Percentiles rank a stretch among this genome's conserved stretches.
Evolutionary conservation across 2,797 vertebrate genomes (phyloP).

Genomic region (Caiman crocodilus): DNA sequence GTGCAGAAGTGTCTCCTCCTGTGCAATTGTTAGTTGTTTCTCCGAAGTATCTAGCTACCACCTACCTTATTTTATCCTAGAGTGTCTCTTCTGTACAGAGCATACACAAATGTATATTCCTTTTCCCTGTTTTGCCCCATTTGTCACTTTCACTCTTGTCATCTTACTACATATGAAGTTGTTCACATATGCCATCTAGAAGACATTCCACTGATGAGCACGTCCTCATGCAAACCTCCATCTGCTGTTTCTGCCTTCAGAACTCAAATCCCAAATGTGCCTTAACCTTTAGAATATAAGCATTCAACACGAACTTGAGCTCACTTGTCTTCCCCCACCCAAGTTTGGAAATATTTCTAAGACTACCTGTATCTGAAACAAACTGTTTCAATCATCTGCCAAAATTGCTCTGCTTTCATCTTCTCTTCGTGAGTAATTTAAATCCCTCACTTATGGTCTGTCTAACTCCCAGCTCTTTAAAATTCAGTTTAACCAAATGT

Average conservation of each 20-base stretch:
- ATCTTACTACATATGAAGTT: neutral
- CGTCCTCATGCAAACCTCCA: neutral
- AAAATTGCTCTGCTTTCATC: neutral
- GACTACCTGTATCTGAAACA: neutral
- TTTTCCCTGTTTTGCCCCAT: neutral
- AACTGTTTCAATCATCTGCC: neutral
- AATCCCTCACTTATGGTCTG: neutral
- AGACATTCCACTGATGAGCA: neutral
- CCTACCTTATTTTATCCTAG: neutral
- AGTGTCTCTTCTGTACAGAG: neutral
- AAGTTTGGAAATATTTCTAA: neutral
- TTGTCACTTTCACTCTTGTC: neutral
- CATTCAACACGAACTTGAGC: neutral
- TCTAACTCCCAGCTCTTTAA: neutral
- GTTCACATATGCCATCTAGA: neutral
- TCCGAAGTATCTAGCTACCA: rapidly evolving
- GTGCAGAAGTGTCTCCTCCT: neutral
- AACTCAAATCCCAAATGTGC: neutral
- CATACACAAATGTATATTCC: neutral
- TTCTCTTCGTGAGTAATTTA: neutral
- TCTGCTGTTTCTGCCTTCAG: neutral
- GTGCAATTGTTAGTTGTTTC: neutral
- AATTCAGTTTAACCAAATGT: neutral
- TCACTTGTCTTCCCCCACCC: neutral
- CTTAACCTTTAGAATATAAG: neutral